Evolutionary conservation across 2,888 invertebrate species (phyloP).

Genomic region (Heliconius aoede): DNA sequence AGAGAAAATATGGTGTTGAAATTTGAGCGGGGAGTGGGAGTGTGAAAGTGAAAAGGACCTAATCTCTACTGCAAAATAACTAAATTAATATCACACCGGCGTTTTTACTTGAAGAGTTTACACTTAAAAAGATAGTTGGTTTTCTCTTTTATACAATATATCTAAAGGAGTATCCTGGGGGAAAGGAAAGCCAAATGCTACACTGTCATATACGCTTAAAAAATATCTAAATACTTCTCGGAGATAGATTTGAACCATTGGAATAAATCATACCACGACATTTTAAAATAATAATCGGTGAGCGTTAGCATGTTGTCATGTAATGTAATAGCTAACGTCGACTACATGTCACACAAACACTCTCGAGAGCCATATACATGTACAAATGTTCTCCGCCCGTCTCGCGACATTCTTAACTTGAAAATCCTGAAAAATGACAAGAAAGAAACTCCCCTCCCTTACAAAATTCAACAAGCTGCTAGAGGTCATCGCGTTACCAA

Average conservation of each 20-base stretch:
- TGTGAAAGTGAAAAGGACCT: too few species aligned
- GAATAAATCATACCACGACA: background rate
- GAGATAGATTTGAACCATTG: background rate
- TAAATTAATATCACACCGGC: too few species aligned
- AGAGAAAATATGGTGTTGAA: background rate
- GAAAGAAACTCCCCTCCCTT: constrained; percentile 10
- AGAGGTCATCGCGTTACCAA: background rate
- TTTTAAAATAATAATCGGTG: background rate
- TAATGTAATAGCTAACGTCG: constrained; percentile 6
- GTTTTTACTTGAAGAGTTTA: too few species aligned
- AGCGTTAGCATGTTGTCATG: background rate
- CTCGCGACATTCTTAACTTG: constrained; percentile 3
- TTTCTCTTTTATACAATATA: too few species aligned
- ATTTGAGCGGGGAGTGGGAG: background rate
- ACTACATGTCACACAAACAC: constrained; percentile 16
- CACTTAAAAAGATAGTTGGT: too few species aligned
- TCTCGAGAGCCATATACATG: constrained; percentile 22
- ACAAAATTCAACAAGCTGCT: constrained; percentile 8
- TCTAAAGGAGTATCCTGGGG: too few species aligned
- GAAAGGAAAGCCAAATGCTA: too few species aligned
- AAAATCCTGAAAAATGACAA: constrained; percentile 26
- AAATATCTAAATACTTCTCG: too few species aligned
- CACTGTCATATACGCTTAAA: too few species aligned
- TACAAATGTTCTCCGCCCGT: constrained; percentile 5
- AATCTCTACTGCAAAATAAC: too few species aligned